phyloP scores from a whole-genome alignment of 2,888 invertebrate species.

The Catonia carolina region DNA sequence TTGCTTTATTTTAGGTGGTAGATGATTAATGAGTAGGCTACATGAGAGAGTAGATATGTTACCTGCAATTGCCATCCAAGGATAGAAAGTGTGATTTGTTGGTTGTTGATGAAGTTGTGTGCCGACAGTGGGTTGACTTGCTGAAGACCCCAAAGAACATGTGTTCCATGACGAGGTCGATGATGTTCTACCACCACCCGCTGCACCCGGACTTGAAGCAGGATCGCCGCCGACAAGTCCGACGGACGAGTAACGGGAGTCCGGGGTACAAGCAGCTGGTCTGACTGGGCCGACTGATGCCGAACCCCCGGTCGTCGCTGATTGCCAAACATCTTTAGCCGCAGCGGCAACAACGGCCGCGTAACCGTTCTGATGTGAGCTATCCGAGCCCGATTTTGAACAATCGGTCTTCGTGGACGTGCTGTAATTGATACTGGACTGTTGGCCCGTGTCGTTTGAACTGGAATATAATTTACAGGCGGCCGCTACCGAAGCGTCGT shows the following conservation, averaged over 20 bases:
- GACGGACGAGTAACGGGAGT: slow-evolving; percentile 61
- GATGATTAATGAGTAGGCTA: too few species aligned
- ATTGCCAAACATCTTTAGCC: slow-evolving; percentile 59
- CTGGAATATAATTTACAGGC: slow-evolving; percentile 73
- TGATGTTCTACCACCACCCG: slow-evolving; percentile 51
- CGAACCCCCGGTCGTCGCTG: slow-evolving; percentile 61
- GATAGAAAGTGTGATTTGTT: slow-evolving; percentile 89
- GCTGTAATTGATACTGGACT: slow-evolving; percentile 35
- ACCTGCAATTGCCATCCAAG: slow-evolving; percentile 99
- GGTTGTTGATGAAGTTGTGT: slow-evolving; percentile 82
- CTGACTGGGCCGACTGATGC: slow-evolving; percentile 61
- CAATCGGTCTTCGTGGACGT: slow-evolving; percentile 37
- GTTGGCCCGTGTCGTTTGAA: slow-evolving; percentile 45
- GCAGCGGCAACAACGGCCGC: slow-evolving; percentile 64
- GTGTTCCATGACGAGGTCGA: slow-evolving; percentile 69
- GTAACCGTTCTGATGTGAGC: slow-evolving; percentile 52
- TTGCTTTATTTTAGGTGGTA: too few species aligned
- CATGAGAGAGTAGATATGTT: too few species aligned
- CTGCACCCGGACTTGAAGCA: slow-evolving; percentile 65
- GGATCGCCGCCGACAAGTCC: slow-evolving; percentile 71
- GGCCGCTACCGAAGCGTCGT: slow-evolving; percentile 83
- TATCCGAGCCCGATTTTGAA: slow-evolving; percentile 33
- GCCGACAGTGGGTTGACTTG: slow-evolving; percentile 61
- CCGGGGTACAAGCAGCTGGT: slow-evolving; percentile 85
- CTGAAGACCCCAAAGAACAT: slow-evolving; percentile 75